Conservation (phyloP, 2,113 vertebrate genomes). For the Ailuropoda melanoleuca region DNA sequence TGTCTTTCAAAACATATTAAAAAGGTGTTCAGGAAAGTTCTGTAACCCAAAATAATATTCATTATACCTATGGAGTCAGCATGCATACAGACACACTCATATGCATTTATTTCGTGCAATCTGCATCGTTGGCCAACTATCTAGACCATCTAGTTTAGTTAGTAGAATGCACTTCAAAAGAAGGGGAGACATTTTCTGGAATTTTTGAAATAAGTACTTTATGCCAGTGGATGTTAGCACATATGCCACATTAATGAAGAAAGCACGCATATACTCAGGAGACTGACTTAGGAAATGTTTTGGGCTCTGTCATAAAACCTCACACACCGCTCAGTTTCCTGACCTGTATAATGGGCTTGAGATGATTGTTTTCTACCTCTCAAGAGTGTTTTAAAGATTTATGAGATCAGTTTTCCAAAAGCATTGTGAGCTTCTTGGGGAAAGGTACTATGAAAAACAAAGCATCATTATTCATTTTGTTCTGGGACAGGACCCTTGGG, state of each 20-base stretch:
- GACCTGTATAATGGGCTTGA: slow-evolving; percentile 38
- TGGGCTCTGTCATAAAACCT: background rate
- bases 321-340: background rate
- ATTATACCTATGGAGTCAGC: background rate
- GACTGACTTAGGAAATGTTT: background rate
- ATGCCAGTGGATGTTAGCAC: background rate
- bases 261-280: fast-evolving
- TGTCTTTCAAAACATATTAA: slow-evolving; percentile 63
- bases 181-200: slow-evolving; percentile 36
- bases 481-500: slow-evolving; percentile 60
- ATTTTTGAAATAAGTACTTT: background rate
- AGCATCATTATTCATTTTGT: slow-evolving; percentile 69
- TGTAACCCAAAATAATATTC: background rate
- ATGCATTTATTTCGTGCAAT: background rate
- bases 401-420: slow-evolving; percentile 55
- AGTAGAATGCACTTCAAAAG: background rate
- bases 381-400: slow-evolving; percentile 51
- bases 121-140: background rate
- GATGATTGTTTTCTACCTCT: background rate
- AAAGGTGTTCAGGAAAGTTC: slow-evolving; percentile 42
- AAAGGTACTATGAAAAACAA: slow-evolving; percentile 46
- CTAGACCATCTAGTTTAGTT: background rate
- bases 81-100: no score
- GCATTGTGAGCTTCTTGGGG: background rate
- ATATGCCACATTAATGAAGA: background rate